A percentile compares a stretch with the other conserved stretches of the same genome.
phyloP scores from a whole-genome alignment of 2,113 vertebrate species.

The Campylomormyrus numenius region DNA sequence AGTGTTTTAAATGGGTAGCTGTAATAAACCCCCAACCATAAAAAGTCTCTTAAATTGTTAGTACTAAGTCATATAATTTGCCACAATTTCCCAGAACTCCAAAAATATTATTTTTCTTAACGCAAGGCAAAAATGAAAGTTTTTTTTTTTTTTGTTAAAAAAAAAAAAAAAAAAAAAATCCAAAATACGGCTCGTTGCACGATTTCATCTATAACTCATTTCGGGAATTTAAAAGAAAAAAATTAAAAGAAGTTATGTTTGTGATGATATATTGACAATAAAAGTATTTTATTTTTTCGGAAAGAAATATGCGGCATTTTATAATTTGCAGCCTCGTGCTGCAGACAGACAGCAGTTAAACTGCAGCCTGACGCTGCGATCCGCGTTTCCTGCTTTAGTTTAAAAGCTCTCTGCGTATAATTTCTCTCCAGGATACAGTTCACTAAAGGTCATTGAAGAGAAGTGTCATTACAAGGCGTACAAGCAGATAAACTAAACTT shows the following conservation, averaged over 20 bases:
- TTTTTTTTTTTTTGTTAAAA: background rate
- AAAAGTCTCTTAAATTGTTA: constrained; percentile 6
- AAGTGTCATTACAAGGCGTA: constrained; percentile 2
- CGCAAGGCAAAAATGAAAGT: background rate
- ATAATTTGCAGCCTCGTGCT: background rate
- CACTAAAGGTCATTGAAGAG: constrained; percentile 4
- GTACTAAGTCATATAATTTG: background rate
- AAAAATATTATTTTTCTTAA: background rate
- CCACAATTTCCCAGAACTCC: background rate
- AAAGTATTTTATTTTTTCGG: background rate
- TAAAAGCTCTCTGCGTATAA: background rate
- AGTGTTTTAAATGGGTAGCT: background rate
- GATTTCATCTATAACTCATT: background rate
- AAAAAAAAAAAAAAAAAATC: background rate
- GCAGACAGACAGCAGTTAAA: background rate
- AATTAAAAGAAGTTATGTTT: background rate
- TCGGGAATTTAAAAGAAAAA: background rate
- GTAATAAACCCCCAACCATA: background rate
- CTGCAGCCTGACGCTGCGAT: background rate
- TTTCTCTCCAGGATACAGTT: background rate
- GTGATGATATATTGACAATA: background rate
- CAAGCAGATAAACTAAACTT: constrained; percentile 17
- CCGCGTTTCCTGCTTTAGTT: background rate
- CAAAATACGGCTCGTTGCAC: background rate
- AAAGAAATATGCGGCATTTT: background rate